A percentile compares a stretch with the other conserved stretches of the same genome.
These are phyloP conservation scores for Gallinago stenura DNA, from an alignment of 2,797 vertebrate species.

Conservation along the genomic window DNA sequence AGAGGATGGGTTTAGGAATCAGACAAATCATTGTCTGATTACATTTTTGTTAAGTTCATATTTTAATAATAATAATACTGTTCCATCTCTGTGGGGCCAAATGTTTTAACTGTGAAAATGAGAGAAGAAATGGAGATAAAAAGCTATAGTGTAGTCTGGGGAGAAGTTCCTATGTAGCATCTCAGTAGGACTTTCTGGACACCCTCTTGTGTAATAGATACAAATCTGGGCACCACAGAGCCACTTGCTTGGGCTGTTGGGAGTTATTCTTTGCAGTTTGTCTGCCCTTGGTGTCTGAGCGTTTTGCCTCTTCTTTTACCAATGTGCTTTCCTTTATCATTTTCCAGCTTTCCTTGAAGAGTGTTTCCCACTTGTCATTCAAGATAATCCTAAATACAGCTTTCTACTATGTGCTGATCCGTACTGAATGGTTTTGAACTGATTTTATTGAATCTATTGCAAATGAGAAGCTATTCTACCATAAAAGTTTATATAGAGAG, in stretches of 20 bases:
- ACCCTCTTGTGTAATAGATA: neutral
- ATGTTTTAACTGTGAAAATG: neutral
- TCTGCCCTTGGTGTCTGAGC: neutral
- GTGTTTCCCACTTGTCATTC: neutral
- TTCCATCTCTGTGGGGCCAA: neutral
- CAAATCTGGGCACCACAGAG: neutral
- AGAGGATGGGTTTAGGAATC: neutral
- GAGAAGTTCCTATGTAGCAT: neutral
- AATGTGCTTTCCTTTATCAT: neutral
- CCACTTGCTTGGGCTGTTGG: fast-evolving
- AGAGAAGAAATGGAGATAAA: neutral
- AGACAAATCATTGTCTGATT: neutral
- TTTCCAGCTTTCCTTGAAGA: neutral
- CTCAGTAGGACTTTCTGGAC: neutral
- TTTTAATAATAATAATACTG: neutral
- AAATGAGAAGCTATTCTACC: neutral
- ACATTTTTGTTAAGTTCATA: neutral
- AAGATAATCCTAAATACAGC: neutral
- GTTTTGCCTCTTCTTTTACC: neutral
- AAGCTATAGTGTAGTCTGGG: neutral
- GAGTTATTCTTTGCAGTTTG: neutral
- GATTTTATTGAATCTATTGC: neutral
- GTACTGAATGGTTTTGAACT: neutral
- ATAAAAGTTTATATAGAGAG: neutral
- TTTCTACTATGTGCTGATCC: neutral